Evolutionary conservation across 1,140 invertebrate species (phyloP), one percentile per base, ranked within the genome.

Genomic region (Magallana ariakensis): DNA sequence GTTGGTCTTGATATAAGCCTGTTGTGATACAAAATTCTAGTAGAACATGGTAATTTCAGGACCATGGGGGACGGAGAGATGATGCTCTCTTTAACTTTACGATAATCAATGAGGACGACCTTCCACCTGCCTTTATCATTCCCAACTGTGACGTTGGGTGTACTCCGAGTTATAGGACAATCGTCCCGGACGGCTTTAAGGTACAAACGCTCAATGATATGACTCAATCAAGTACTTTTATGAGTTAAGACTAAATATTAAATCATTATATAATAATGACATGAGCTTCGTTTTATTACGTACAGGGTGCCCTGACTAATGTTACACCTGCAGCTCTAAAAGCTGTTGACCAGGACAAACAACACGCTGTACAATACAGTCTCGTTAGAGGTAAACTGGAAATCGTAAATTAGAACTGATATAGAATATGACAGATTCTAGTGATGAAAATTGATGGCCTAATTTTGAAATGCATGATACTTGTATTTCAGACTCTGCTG

Each of bases 91-190:
- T 82, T 54, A 82, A 54, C 55, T 82, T 87, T 55, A 26, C 81
- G 70, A 83, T 87, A 3, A 33, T 75, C 22, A 81, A 87, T 56
- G 81, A 83, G 15, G 85, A 87, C 56, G 85, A 87, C 26, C 60
- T 70, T 8, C 85, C 85, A 13, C 85, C 85, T 19, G 33, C 26
- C 26, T 87, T 87, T 33, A 56, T 62, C 16, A 56, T 62, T 26
- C 85, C 85, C 10, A 62, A 81, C 53, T 87, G 85, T 70, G 53
- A 70, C 2, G 46, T 10, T n/a, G 70, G 53, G 22, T 87, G 85
- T 87, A 62, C 85, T 4, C 22, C 56, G 15, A 57, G 46, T 26
- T 83, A 87, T 60, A 22, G 56, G 80, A 11, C 57, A 11, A n/a
- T 16, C 10, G 26, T 87, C 22, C 1, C 11, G 46, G 26, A 26